These are phyloP conservation scores for Tricholauxania praeusta DNA, from an alignment of 2,888 invertebrate species.

Conservation along the genomic window DNA sequence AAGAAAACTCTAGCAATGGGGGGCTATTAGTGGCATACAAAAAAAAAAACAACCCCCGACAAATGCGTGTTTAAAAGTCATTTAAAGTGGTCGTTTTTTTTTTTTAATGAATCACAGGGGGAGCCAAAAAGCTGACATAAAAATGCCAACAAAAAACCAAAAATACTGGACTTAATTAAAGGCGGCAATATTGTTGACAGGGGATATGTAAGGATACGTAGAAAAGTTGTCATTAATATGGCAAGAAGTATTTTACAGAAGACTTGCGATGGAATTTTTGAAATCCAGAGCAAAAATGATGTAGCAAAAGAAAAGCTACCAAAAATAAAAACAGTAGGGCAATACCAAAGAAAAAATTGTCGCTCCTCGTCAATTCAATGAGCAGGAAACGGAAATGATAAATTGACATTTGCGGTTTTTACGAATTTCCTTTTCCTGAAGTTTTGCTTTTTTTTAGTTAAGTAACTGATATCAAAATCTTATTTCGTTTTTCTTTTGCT, in stretches of 20 bases:
- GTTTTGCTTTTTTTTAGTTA: background rate
- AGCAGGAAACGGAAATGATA: constrained; percentile 55
- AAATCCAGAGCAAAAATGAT: no score
- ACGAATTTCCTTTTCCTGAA: background rate
- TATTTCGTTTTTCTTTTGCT: background rate
- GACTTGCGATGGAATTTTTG: no score
- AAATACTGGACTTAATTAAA: background rate
- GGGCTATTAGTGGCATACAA: background rate
- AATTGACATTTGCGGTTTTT: constrained; percentile 53
- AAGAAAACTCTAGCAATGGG: background rate
- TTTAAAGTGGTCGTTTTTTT: background rate
- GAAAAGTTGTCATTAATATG: no score
- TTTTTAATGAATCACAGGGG: background rate
- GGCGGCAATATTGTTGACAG: background rate
- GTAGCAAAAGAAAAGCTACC: no score
- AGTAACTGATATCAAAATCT: background rate
- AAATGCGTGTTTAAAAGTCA: constrained; percentile 1
- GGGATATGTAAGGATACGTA: no score
- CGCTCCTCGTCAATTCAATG: no score
- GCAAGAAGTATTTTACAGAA: no score
- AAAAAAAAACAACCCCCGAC: background rate
- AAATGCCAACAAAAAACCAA: background rate
- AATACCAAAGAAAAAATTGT: no score
- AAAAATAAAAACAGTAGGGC: no score
- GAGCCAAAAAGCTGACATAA: background rate